Conservation (phyloP, 2,113 vertebrate genomes). For the Chaetodon trifascialis region DNA sequence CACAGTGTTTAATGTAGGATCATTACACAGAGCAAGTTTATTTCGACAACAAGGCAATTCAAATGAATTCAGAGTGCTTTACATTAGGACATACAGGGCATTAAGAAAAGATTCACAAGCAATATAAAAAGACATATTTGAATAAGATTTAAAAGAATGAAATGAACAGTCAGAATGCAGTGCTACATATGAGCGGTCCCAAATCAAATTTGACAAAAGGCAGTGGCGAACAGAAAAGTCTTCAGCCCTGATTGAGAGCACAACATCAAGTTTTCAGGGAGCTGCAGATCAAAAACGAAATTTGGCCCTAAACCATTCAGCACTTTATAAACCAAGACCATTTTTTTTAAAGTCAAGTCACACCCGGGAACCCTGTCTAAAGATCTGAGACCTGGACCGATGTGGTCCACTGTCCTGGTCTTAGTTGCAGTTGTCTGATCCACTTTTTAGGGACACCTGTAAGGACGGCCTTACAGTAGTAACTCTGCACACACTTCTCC, state of each 20-base stretch:
- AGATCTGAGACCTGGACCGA: neutral
- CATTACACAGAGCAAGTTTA: neutral
- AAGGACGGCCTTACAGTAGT: neutral
- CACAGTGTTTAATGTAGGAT: conserved; percentile 20
- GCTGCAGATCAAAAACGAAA: neutral
- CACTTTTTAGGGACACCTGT: neutral
- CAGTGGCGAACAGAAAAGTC: neutral
- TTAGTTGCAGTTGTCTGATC: neutral
- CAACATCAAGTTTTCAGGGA: neutral
- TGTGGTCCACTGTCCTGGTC: neutral
- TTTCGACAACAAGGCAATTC: neutral
- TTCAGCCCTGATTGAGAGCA: neutral
- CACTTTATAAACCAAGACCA: neutral
- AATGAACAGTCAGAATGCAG: neutral
- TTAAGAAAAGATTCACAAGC: neutral
- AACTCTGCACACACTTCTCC: neutral
- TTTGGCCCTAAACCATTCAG: neutral
- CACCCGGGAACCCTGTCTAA: neutral
- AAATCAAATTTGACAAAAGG: neutral
- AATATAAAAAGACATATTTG: neutral
- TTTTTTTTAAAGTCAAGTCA: too few species aligned
- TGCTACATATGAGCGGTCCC: neutral
- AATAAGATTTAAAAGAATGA: neutral
- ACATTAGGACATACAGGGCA: neutral
- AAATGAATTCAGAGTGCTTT: neutral